phyloP scores from a whole-genome alignment of 2,797 vertebrate genomes.

The Rousettus madagascariensis region DNA sequence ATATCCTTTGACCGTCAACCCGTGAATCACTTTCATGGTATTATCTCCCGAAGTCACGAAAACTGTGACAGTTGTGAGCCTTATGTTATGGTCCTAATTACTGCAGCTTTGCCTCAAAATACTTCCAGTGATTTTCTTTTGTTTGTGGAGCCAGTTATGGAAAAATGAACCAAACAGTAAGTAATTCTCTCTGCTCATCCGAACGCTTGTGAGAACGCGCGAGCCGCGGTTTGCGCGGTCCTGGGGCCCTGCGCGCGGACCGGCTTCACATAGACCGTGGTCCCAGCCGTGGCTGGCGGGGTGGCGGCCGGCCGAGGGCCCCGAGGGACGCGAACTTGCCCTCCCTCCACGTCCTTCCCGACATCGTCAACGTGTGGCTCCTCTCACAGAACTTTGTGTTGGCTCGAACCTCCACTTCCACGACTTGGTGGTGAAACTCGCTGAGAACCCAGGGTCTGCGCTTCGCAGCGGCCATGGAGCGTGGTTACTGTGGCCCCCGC shows the following conservation, averaged over 20 bases:
- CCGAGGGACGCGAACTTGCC: no score
- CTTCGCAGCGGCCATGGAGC: neutral
- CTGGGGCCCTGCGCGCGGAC: accelerated
- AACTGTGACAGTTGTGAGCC: accelerated
- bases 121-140: neutral
- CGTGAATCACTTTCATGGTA: accelerated
- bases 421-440: conserved; percentile 48
- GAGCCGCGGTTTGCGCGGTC: neutral
- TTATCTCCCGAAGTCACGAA: neutral
- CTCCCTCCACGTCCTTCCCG: neutral
- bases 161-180: accelerated
- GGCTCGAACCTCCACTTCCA: conserved; percentile 10
- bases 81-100: accelerated
- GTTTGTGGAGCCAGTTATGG: neutral
- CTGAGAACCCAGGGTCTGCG: neutral
- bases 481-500: no score
- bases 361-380: neutral
- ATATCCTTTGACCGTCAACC: accelerated
- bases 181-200: neutral
- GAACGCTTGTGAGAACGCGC: neutral
- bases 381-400: conserved; percentile 47
- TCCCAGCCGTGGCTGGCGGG: accelerated
- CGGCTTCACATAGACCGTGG: accelerated
- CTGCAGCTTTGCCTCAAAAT: accelerated
- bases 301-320: neutral